phyloP scores from a whole-genome alignment of 2,797 vertebrate species.

The Protonibea diacanthus region DNA sequence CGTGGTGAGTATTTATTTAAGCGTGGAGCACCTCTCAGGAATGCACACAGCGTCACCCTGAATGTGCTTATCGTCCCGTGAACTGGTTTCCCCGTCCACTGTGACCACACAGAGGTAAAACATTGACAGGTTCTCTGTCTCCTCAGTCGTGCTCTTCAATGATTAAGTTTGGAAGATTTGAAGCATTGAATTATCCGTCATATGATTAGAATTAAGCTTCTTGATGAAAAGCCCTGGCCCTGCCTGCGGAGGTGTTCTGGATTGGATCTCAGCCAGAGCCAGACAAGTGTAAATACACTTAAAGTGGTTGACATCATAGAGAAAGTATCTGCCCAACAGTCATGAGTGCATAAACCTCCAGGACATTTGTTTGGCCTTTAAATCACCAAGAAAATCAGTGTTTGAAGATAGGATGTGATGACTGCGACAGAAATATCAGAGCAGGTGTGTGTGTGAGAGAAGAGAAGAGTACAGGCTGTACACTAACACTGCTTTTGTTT shows the following conservation, averaged over 20 bases:
- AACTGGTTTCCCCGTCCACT: conserved; percentile 38
- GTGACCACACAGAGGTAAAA: conserved; percentile 53
- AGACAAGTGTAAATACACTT: conserved; percentile 7
- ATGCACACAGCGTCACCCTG: conserved; percentile 47
- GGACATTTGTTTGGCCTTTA: background rate
- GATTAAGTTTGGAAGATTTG: background rate
- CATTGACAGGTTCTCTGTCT: conserved; percentile 51
- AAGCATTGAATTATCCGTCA: conserved; percentile 11
- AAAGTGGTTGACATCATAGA: conserved; percentile 37
- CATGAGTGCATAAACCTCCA: conserved; percentile 15
- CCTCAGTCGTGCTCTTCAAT: background rate
- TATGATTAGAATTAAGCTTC: conserved; percentile 11
- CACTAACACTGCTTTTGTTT: background rate
- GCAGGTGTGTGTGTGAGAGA: conserved; percentile 15
- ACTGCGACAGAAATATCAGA: conserved; percentile 6
- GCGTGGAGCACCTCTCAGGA: conserved; percentile 60
- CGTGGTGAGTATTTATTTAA: conserved; percentile 63
- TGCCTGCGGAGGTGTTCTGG: conserved; percentile 33
- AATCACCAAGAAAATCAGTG: conserved; percentile 7
- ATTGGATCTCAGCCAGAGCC: conserved; percentile 31
- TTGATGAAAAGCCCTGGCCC: conserved; percentile 5
- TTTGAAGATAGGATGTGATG: background rate
- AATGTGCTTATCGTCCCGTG: conserved; percentile 36
- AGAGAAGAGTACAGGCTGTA: conserved; percentile 5
- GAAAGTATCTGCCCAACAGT: conserved; percentile 21